A percentile compares a stretch with the other conserved stretches of the same genome.
Conservation (phyloP, 2,113 vertebrate genomes). For the Daphoenositta chrysoptera region DNA sequence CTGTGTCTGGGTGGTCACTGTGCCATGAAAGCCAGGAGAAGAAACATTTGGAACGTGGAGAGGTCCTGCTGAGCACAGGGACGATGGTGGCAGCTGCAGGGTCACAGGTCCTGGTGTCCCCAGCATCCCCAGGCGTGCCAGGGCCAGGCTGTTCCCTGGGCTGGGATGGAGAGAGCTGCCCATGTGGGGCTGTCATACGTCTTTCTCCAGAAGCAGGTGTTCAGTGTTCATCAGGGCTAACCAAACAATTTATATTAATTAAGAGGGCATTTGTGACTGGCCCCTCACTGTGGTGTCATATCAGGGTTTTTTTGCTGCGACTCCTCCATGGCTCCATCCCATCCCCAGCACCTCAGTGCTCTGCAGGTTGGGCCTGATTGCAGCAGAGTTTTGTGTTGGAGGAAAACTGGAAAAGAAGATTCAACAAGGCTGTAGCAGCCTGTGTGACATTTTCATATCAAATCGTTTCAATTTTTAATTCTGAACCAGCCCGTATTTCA, state of each 20-base stretch:
- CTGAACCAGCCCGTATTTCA: slow-evolving; percentile 15
- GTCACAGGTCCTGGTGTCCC: background rate
- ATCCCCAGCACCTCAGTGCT: background rate
- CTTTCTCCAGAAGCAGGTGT: background rate
- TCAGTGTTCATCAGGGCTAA: background rate
- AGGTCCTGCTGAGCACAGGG: background rate
- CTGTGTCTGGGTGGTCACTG: background rate
- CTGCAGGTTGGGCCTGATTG: rapidly evolving
- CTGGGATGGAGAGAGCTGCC: background rate
- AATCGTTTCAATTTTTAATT: slow-evolving; percentile 13
- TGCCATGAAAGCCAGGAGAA: background rate
- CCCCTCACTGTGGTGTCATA: background rate
- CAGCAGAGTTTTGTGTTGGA: background rate
- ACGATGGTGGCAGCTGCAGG: background rate
- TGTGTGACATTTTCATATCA: background rate
- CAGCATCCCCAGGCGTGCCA: rapidly evolving
- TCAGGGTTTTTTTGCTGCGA: background rate
- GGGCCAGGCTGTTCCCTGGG: rapidly evolving
- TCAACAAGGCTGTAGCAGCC: background rate
- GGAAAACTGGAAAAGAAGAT: background rate
- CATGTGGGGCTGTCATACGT: background rate
- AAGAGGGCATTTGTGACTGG: background rate
- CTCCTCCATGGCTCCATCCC: background rate
- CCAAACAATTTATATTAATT: background rate
- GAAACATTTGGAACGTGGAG: rapidly evolving